These are phyloP conservation scores for Diaprepes abbreviatus DNA, from an alignment of 2,888 invertebrate genomes.

Conservation along the genomic window DNA sequence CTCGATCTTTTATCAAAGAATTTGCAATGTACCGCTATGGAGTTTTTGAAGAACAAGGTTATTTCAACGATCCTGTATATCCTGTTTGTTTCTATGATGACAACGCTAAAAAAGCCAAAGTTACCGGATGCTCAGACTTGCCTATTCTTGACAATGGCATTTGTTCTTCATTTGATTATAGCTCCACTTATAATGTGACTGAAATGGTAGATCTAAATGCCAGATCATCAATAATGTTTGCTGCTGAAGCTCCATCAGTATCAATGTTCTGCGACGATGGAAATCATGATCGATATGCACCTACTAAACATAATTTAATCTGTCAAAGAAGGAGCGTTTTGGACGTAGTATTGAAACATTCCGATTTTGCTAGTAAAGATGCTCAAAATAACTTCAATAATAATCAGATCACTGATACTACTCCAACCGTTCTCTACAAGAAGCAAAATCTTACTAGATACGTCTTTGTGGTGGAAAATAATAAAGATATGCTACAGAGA, in stretches of 20 bases:
- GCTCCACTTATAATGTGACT: slow-evolving; percentile 63
- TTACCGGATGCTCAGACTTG: slow-evolving; percentile 71
- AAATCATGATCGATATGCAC: slow-evolving; percentile 74
- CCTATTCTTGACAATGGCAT: slow-evolving; percentile 67
- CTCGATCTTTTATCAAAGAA: slow-evolving; percentile 72
- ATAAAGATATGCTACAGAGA: slow-evolving; percentile 71
- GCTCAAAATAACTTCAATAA: slow-evolving; percentile 55
- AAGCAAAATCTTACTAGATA: slow-evolving; percentile 71
- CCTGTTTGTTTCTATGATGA: slow-evolving; percentile 71
- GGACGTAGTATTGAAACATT: slow-evolving; percentile 72
- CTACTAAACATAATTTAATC: slow-evolving; percentile 77
- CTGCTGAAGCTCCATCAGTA: slow-evolving; percentile 69
- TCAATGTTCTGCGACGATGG: slow-evolving; percentile 75
- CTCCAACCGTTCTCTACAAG: slow-evolving; percentile 70
- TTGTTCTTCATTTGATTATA: slow-evolving; percentile 46
- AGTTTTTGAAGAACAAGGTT: slow-evolving; percentile 77
- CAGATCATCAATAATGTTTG: slow-evolving; percentile 71
- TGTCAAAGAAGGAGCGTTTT: slow-evolving; percentile 74
- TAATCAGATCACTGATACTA: slow-evolving; percentile 66
- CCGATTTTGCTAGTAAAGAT: slow-evolving; percentile 67
- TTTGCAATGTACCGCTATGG: slow-evolving; percentile 79
- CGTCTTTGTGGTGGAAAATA: slow-evolving; percentile 73
- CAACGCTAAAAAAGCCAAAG: slow-evolving; percentile 62
- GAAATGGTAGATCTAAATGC: slow-evolving; percentile 68
- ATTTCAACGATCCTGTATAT: slow-evolving; percentile 72